Percentiles rank a stretch among this genome's conserved stretches.
phyloP scores from a whole-genome alignment of 2,888 invertebrate species.

The Nycteola revayana region DNA sequence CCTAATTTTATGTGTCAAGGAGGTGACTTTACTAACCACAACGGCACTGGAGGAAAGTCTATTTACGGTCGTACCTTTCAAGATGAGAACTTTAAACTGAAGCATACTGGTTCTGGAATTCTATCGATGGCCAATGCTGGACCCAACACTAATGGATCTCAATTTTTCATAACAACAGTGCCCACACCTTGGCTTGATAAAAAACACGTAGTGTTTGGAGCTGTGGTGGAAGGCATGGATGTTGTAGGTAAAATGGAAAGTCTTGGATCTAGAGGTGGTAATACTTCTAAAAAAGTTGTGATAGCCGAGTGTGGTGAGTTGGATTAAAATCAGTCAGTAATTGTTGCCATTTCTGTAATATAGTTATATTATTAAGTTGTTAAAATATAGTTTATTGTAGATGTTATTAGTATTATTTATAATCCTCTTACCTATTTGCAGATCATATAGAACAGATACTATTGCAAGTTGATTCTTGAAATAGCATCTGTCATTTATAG shows the following conservation, averaged over 20 bases:
- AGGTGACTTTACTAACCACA: conserved; percentile 96
- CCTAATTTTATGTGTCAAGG: conserved; percentile 98
- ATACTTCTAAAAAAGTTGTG: conserved; percentile 90
- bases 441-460: too few relatives aligned
- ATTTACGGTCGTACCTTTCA: conserved; percentile 97
- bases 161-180: conserved; percentile 97
- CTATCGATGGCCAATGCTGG: conserved; percentile 98
- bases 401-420: conserved; percentile 12
- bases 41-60: conserved; percentile 96
- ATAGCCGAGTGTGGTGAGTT: conserved; percentile 93
- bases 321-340: conserved; percentile 32
- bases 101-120: conserved; percentile 94
- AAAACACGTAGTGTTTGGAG: conserved; percentile 97
- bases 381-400: conserved; percentile 14
- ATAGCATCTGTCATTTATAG: too few relatives aligned
- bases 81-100: conserved; percentile 97
- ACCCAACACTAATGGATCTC: conserved; percentile 97
- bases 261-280: conserved; percentile 91
- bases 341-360: not conserved
- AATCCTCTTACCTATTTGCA: too few relatives aligned
- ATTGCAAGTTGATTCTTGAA: too few relatives aligned
- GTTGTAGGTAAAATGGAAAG: conserved; percentile 93
- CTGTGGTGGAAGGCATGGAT: conserved; percentile 95
- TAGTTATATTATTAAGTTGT: too few relatives aligned
- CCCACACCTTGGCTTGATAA: conserved; percentile 97